Conservation (phyloP, 1,140 invertebrate genomes). For the Bactericera cockerelli region DNA sequence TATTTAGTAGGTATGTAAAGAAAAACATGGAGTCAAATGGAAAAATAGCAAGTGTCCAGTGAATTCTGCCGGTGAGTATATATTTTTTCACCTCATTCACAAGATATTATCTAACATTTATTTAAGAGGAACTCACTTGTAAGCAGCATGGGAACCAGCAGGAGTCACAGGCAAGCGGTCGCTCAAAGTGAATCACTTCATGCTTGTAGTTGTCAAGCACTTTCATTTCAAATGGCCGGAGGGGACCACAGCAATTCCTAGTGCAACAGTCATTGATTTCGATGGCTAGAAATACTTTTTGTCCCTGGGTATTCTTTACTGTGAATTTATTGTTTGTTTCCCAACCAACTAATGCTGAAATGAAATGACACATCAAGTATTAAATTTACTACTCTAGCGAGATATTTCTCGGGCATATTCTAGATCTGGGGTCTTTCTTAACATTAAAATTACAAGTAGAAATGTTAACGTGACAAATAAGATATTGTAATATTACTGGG, state of each 20-base stretch:
- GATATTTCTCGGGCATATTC: not conserved
- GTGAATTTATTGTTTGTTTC: slow-evolving; percentile 83
- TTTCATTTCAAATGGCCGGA: slow-evolving; percentile 70
- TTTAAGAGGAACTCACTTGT: slow-evolving; percentile 49
- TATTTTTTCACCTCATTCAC: too few relatives aligned
- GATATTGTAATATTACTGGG: too few relatives aligned
- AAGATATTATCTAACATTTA: too few relatives aligned
- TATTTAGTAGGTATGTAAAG: too few relatives aligned
- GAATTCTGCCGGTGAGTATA: too few relatives aligned
- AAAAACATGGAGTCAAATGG: too few relatives aligned
- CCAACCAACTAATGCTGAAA: slow-evolving; percentile 58
- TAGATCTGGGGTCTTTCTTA: not conserved
- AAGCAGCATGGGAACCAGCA: slow-evolving; percentile 74
- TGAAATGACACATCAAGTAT: too few relatives aligned
- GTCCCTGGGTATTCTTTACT: slow-evolving; percentile 55
- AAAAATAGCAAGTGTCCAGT: too few relatives aligned
- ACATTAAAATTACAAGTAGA: slow-evolving; percentile 1
- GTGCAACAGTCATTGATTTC: slow-evolving; percentile 70
- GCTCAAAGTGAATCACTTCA: slow-evolving; percentile 52
- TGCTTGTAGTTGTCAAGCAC: slow-evolving; percentile 60
- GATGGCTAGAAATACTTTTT: slow-evolving; percentile 67
- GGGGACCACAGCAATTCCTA: slow-evolving; percentile 57
- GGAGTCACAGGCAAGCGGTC: slow-evolving; percentile 56
- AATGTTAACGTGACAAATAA: too few relatives aligned
- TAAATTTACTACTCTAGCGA: not conserved